Conservation (phyloP, 2,113 vertebrate genomes). For the Periophthalmodon schlosseri region DNA sequence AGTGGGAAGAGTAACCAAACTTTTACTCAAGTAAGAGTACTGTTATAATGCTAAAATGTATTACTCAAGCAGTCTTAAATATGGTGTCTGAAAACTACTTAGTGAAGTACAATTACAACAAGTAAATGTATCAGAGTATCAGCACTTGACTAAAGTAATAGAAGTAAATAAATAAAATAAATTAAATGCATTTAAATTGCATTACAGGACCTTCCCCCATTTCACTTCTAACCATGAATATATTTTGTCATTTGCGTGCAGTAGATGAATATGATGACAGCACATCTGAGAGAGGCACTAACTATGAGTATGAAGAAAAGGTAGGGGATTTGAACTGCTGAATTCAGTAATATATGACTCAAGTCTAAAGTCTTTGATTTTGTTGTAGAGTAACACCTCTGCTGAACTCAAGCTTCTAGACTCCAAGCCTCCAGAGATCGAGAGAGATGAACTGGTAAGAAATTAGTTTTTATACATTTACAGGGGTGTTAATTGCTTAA, state of each 20-base stretch:
- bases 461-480: no score
- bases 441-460: conserved; percentile 82
- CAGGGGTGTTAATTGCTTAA: no score
- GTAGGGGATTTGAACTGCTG: conserved; percentile 45
- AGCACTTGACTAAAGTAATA: no score
- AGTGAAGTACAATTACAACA: no score
- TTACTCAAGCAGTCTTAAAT: no score
- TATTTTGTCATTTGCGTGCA: conserved; percentile 49
- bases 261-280: conserved; percentile 81
- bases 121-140: no score
- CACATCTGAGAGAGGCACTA: conserved; percentile 77
- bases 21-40: no score
- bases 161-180: no score
- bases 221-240: not conserved
- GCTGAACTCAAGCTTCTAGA: conserved; percentile 83
- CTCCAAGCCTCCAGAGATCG: conserved; percentile 86
- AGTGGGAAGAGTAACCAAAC: no score
- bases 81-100: no score
- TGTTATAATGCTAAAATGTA: no score
- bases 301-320: conserved; percentile 82
- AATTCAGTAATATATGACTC: not conserved
- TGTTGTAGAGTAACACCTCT: conserved; percentile 79
- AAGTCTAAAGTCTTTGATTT: not conserved
- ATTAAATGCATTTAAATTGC: no score
- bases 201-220: not conserved